These are phyloP conservation scores for Darevskia nairensis DNA, from an alignment of 2,797 vertebrate species.

Conservation along the genomic window DNA sequence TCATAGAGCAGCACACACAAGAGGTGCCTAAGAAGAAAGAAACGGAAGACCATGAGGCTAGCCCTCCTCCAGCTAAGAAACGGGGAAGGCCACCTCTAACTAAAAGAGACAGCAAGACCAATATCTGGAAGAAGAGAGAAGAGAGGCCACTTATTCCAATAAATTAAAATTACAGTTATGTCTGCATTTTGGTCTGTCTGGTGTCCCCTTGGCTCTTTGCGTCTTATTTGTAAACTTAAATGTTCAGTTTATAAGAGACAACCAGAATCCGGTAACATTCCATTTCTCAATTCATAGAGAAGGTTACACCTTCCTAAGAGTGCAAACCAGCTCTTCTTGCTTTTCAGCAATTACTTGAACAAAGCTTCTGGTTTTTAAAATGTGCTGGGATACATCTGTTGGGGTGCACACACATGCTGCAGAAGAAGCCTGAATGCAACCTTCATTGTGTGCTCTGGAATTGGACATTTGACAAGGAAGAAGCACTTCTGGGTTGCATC, in stretches of 20 bases:
- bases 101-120: constrained; percentile 86
- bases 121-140: constrained; percentile 88
- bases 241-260: constrained; percentile 60
- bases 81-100: constrained; percentile 68
- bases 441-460: neutral
- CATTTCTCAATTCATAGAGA: neutral
- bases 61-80: constrained; percentile 71
- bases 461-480: neutral
- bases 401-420: constrained; percentile 3
- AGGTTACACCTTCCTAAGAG: constrained; percentile 51
- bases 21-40: constrained; percentile 76
- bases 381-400: constrained; percentile 37
- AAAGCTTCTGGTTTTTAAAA: constrained; percentile 35
- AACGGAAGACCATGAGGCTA: constrained; percentile 70
- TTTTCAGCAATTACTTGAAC: constrained; percentile 37
- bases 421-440: neutral
- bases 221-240: constrained; percentile 66
- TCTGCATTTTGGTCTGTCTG: constrained; percentile 53
- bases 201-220: constrained; percentile 48
- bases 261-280: constrained; percentile 51
- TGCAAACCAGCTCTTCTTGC: constrained; percentile 28
- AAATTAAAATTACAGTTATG: constrained; percentile 71
- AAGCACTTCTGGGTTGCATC: neutral
- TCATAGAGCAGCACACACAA: constrained; percentile 75
- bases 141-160: constrained; percentile 86